A percentile compares a stretch with the other conserved stretches of the same genome.
These are phyloP conservation scores for Machimus atricapillus DNA, from an alignment of 2,888 invertebrate genomes.

Conservation along the genomic window DNA sequence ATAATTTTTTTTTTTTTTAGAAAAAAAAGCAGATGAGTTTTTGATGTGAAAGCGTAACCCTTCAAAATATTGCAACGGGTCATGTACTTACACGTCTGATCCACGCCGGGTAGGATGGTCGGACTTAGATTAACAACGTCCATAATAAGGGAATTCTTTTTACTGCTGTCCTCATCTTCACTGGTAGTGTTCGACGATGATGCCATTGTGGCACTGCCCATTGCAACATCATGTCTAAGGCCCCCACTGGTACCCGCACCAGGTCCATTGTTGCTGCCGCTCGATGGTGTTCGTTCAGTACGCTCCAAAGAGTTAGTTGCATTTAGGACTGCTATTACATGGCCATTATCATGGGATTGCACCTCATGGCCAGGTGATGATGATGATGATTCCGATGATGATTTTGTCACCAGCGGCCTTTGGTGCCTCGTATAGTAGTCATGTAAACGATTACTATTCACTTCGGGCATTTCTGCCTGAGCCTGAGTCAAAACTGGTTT, in stretches of 20 bases:
- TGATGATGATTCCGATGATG: neutral
- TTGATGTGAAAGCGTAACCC: neutral
- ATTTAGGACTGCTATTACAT: neutral
- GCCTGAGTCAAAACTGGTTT: slow-evolving; percentile 54
- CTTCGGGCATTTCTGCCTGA: slow-evolving; percentile 46
- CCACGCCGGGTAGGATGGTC: slow-evolving; percentile 49
- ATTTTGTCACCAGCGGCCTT: neutral
- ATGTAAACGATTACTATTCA: slow-evolving; percentile 42
- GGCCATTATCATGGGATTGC: slow-evolving; percentile 5
- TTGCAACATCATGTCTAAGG: slow-evolving; percentile 59
- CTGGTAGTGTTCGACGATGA: neutral
- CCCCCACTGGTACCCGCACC: slow-evolving; percentile 47
- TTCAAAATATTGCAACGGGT: neutral
- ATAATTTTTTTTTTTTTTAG: neutral
- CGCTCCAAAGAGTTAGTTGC: neutral
- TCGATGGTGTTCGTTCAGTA: neutral
- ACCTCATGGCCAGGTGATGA: slow-evolving; percentile 12
- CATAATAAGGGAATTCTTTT: slow-evolving; percentile 72
- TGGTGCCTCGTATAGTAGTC: slow-evolving; percentile 37
- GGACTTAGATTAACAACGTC: slow-evolving; percentile 77
- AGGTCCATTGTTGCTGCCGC: neutral
- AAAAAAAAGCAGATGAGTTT: neutral
- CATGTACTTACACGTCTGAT: slow-evolving; percentile 53
- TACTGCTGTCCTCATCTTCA: slow-evolving; percentile 43
- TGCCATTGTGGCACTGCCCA: slow-evolving; percentile 49